phyloP scores from a whole-genome alignment of 2,888 invertebrate genomes.

The Macroteleia sp. region DNA sequence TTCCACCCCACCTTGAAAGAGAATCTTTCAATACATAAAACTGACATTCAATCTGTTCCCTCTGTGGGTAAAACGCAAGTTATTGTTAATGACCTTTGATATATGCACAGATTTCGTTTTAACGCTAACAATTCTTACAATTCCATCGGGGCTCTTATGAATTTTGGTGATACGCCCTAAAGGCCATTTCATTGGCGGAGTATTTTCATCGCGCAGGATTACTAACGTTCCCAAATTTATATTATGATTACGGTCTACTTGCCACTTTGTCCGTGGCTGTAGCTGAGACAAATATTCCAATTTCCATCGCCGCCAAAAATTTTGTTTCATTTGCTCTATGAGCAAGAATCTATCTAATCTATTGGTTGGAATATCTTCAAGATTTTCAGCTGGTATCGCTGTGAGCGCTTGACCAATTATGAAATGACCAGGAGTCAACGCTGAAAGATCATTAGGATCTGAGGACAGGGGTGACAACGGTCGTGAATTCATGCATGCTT shows the following conservation, averaged over 20 bases:
- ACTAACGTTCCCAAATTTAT: too few species aligned
- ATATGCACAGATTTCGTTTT: conserved; percentile 16
- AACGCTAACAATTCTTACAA: conserved; percentile 23
- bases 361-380: not conserved
- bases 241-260: too few species aligned
- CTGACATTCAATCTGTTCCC: too few species aligned
- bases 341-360: not conserved
- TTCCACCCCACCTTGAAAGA: too few species aligned
- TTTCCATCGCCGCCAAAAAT: not conserved
- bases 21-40: too few species aligned
- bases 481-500: not conserved
- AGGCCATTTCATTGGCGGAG: conserved; percentile 26
- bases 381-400: not conserved
- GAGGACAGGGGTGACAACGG: not conserved
- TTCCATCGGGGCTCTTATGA: conserved; percentile 4
- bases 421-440: not conserved
- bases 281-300: conserved; percentile 1
- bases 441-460: not conserved
- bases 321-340: not conserved
- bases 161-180: conserved; percentile 14
- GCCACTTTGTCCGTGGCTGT: not conserved
- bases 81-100: not conserved
- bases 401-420: not conserved
- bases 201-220: not conserved
- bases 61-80: too few species aligned